These are phyloP conservation scores for Megaustenia siamemsis DNA, from an alignment of 2,888 invertebrate genomes.

Conservation along the genomic window DNA sequence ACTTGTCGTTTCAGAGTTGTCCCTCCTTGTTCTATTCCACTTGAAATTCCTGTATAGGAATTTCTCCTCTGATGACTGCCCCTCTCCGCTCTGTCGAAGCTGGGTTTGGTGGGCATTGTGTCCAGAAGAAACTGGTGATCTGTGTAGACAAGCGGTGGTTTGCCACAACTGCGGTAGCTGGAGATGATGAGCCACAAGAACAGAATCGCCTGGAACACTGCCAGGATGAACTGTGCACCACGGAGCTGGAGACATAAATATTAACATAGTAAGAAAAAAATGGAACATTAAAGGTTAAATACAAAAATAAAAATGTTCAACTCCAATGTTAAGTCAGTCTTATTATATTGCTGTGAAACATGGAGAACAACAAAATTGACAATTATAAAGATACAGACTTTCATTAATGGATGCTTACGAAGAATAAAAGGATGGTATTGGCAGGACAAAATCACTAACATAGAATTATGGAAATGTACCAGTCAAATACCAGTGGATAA, in stretches of 20 bases:
- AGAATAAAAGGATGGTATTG: no score
- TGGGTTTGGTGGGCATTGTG: slow-evolving; percentile 54
- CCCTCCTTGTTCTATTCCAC: background rate
- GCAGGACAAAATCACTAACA: no score
- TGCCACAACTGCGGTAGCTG: slow-evolving; percentile 37
- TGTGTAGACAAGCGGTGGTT: slow-evolving; percentile 45
- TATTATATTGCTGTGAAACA: no score
- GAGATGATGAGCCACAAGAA: slow-evolving; percentile 47
- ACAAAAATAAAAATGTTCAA: no score
- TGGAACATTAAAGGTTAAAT: no score
- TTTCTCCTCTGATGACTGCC: slow-evolving; percentile 36
- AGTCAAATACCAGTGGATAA: no score
- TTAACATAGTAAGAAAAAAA: no score
- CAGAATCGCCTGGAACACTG: slow-evolving; percentile 39
- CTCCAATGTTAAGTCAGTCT: no score
- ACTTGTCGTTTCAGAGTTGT: slow-evolving; percentile 36
- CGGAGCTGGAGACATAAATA: slow-evolving; percentile 33
- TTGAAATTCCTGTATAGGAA: slow-evolving; percentile 33
- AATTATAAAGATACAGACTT: no score
- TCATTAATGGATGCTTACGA: no score
- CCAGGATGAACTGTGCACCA: slow-evolving; percentile 30
- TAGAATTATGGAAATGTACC: no score
- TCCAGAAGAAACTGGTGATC: slow-evolving; percentile 56
- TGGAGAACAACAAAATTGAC: no score
- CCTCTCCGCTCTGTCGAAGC: background rate